A percentile compares a stretch with the other conserved stretches of the same genome.
Evolutionary conservation across 2,888 invertebrate species (phyloP).

Genomic region (Lydus trimaculatus): DNA sequence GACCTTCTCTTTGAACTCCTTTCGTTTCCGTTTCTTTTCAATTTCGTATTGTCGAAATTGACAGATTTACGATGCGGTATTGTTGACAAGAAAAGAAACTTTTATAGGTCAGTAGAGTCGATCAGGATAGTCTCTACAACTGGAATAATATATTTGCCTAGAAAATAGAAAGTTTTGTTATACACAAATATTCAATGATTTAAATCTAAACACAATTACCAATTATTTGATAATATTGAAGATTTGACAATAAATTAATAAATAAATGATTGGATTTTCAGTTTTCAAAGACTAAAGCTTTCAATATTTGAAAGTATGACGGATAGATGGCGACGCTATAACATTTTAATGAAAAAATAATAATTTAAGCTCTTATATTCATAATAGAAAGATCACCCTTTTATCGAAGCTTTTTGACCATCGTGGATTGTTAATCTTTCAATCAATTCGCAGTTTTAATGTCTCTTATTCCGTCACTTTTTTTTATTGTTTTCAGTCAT

Average conservation of each 20-base stretch:
- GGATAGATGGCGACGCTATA: background rate
- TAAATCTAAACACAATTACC: background rate
- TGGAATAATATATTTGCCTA: background rate
- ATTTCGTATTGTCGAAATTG: background rate
- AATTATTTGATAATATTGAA: background rate
- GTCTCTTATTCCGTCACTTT: too few species aligned
- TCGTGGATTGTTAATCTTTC: too few species aligned
- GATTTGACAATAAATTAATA: background rate
- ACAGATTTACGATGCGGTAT: background rate
- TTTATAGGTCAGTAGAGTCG: constrained; percentile 4
- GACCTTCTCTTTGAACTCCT: background rate
- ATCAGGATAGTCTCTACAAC: background rate
- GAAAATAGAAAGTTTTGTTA: background rate
- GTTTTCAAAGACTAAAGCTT: background rate
- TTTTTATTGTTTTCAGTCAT: too few species aligned
- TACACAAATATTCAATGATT: background rate
- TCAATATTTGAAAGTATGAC: background rate
- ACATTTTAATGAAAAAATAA: background rate
- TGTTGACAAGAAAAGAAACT: constrained; percentile 4
- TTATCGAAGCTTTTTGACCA: too few species aligned
- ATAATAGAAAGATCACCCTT: background rate
- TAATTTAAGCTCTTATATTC: background rate
- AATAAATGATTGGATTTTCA: background rate
- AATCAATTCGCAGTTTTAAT: too few species aligned
- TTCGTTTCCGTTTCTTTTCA: constrained; percentile 1